phyloP scores from a whole-genome alignment of 2,797 vertebrate species.

The Squalus acanthias region DNA sequence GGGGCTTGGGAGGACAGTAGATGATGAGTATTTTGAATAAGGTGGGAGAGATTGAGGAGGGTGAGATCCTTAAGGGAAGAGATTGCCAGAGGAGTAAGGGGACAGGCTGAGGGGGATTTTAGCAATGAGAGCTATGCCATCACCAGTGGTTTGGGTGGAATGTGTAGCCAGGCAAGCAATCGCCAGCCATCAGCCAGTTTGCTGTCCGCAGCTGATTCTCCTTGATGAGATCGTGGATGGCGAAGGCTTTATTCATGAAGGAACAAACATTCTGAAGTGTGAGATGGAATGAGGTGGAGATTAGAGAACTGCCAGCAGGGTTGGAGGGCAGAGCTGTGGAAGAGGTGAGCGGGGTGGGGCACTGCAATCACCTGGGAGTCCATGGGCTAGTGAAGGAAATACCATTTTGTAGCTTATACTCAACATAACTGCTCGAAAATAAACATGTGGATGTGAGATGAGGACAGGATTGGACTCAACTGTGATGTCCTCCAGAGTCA shows the following conservation, averaged over 20 bases:
- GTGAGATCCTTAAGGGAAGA: neutral
- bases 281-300: neutral
- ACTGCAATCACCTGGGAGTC: no score
- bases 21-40: neutral
- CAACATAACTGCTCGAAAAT: no score
- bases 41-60: no score
- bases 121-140: neutral
- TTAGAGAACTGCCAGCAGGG: neutral
- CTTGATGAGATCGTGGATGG: neutral
- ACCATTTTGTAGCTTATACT: no score
- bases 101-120: neutral
- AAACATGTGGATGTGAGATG: no score
- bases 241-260: neutral
- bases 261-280: neutral
- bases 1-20: no score
- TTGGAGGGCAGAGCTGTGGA: neutral
- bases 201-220: neutral
- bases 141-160: neutral
- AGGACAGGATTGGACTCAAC: no score
- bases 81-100: neutral
- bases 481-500: no score
- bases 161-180: neutral
- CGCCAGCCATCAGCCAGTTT: neutral
- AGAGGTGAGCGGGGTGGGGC: no score
- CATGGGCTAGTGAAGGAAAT: no score